phyloP scores from a whole-genome alignment of 2,888 invertebrate genomes.

The Plebejus melissa region DNA sequence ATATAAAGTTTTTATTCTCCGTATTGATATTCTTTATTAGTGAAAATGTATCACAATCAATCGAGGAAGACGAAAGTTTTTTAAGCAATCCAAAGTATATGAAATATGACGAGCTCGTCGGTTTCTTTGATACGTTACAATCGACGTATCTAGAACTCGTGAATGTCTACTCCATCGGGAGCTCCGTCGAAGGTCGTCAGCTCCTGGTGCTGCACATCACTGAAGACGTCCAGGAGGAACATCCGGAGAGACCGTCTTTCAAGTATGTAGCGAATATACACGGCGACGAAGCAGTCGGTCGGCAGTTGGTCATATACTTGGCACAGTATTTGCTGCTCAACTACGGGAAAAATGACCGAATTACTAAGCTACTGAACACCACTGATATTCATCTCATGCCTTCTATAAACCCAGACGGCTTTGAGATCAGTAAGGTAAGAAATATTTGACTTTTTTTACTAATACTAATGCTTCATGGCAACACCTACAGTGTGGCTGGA shows the following conservation, averaged over 20 bases:
- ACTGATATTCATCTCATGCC: slow-evolving; percentile 98
- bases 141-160: slow-evolving; percentile 83
- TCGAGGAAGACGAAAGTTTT: slow-evolving; percentile 75
- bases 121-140: slow-evolving; percentile 81
- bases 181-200: slow-evolving; percentile 88
- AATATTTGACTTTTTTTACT: too few relatives aligned
- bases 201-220: slow-evolving; percentile 91
- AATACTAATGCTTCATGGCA: too few relatives aligned
- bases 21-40: slow-evolving; percentile 57
- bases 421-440: slow-evolving; percentile 87
- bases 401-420: slow-evolving; percentile 99
- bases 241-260: slow-evolving; percentile 89
- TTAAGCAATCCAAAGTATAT: slow-evolving; percentile 81
- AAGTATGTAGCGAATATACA: slow-evolving; percentile 98
- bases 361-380: slow-evolving; percentile 87
- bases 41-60: slow-evolving; percentile 54
- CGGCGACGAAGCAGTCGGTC: slow-evolving; percentile 94
- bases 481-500: too few relatives aligned
- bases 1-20: slow-evolving; percentile 48
- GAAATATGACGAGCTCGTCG: slow-evolving; percentile 84
- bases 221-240: slow-evolving; percentile 78
- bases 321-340: slow-evolving; percentile 90
- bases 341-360: slow-evolving; percentile 83
- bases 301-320: slow-evolving; percentile 90
- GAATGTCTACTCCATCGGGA: slow-evolving; percentile 87